These are phyloP conservation scores for Amphipoea oculea DNA, from an alignment of 2,888 invertebrate species.

Conservation along the genomic window DNA sequence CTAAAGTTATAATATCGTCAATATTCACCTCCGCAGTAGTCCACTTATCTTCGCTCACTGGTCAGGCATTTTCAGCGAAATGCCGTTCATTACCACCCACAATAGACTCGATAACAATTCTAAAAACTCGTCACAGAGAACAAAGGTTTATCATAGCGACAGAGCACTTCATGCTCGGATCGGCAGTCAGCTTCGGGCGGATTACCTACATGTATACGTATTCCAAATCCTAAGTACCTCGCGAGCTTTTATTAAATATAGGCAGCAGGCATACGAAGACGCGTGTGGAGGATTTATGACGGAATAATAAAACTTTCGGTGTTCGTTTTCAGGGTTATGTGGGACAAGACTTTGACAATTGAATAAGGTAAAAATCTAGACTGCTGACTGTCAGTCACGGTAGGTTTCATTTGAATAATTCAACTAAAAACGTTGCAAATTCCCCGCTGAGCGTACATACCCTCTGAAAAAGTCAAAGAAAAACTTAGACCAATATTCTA, in stretches of 20 bases:
- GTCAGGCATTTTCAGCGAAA: constrained; percentile 77
- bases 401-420: constrained; percentile 6
- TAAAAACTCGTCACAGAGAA: constrained; percentile 80
- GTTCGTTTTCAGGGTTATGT: constrained; percentile 7
- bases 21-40: constrained; percentile 68
- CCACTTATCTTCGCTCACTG: constrained; percentile 73
- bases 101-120: constrained; percentile 84
- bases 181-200: constrained; percentile 50
- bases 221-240: constrained; percentile 34
- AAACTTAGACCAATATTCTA: constrained; percentile 2
- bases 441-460: background rate
- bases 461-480: background rate
- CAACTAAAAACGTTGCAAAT: background rate
- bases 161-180: constrained; percentile 69
- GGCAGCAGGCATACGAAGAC: background rate
- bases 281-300: constrained; percentile 28
- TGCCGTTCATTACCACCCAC: constrained; percentile 81
- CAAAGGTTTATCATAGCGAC: constrained; percentile 76
- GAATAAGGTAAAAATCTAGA: constrained; percentile 12
- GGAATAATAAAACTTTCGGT: background rate
- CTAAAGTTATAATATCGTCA: constrained; percentile 66
- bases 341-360: background rate
- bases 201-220: constrained; percentile 44
- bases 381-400: background rate
- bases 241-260: constrained; percentile 44